Base-by-base conservation (phyloP, 2,888 invertebrate genomes). In the Mimas tiliae region DNA sequence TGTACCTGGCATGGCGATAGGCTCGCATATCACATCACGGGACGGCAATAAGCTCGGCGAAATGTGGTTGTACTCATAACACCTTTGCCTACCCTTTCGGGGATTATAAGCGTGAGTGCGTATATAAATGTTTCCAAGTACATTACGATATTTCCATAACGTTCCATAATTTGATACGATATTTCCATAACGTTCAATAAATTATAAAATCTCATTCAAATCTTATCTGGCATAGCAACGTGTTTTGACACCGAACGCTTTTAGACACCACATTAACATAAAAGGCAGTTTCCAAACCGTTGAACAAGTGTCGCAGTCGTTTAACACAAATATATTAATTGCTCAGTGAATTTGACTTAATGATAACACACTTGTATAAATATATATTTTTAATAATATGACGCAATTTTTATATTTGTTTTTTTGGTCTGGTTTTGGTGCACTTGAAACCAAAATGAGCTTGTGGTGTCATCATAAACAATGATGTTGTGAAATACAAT, bases 301-400 rank as follows among this genome's bases (percentile, higher is more conserved):
- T 52, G 65, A 65, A 65, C 62, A 62, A 52, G 47, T 55, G 63
- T 65, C 63, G 34, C 67, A 52, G 65, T 62, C 51, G 42, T 65
- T 50, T 8, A 21, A 64, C 42, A 64, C 38, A 45, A 64, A 65
- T 14, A 51, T 45, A 53, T 66, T 63, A 63, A 66, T 66, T 66
- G 66, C 19, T 63, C 52, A 63, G 47, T 63, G 66, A 65, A 67
- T 63, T 63, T n/a, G 47, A 47, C 8, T 33, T 47, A 66, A 66
- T 47, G 63, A 66, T 47, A n/a, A 58, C 33, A 53, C 62, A 67
- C 65, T 62, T 67, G 67, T 42, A 33, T 52, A 66, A 63, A 66
- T 47, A 14, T 19, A 3, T 47, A 6, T 9, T 14, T 33, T 16
- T 16, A 8, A 16, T 48, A 6, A 48, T 19, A 27, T 4, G 27